phyloP scores from a whole-genome alignment of 1,140 invertebrate genomes.

The Bombus superbus region DNA sequence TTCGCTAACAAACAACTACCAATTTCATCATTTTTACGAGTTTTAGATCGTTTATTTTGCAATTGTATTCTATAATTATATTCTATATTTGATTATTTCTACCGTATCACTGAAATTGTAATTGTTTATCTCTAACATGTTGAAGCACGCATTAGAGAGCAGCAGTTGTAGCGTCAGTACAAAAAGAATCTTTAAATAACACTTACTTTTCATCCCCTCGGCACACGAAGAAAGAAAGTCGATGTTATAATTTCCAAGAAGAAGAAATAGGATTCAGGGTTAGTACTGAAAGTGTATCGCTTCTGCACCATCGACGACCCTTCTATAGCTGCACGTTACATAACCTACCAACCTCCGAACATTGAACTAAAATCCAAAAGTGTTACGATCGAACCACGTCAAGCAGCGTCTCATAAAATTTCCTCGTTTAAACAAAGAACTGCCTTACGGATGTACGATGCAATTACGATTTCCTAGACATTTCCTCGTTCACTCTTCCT shows the following conservation, averaged over 20 bases:
- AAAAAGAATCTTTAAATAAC: not conserved
- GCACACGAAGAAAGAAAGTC: not conserved
- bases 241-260: not conserved
- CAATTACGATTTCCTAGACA: too few relatives aligned
- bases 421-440: too few relatives aligned
- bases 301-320: not conserved
- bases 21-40: too few relatives aligned
- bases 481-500: too few relatives aligned
- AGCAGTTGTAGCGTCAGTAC: not conserved
- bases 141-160: not conserved
- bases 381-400: not conserved
- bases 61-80: too few relatives aligned
- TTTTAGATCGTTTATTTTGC: too few relatives aligned
- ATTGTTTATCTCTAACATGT: not conserved
- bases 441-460: too few relatives aligned
- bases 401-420: not conserved
- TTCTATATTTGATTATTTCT: too few relatives aligned
- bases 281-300: not conserved
- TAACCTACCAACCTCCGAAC: not conserved
- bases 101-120: not conserved
- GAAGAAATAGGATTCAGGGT: not conserved
- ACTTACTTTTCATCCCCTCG: not conserved
- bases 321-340: conserved; percentile 1
- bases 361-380: not conserved
- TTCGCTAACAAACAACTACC: not conserved